Percentiles rank a stretch among this genome's conserved stretches.
phyloP scores from a whole-genome alignment of 2,113 vertebrate species.

The Cyprinodon brontotheroides region DNA sequence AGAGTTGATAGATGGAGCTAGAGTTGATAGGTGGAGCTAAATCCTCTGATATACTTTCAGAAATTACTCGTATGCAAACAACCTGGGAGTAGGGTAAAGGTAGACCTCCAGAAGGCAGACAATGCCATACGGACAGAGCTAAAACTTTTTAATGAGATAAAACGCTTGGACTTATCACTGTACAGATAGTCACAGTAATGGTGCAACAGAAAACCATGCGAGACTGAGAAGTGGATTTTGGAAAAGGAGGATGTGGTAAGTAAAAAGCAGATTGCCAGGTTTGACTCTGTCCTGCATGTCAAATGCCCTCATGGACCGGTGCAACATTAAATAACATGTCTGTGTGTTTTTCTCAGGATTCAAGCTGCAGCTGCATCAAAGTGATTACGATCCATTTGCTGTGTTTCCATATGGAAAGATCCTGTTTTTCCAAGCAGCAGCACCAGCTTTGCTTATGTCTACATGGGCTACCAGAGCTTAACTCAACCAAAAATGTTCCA shows the following conservation, averaged over 20 bases:
- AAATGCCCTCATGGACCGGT: not conserved
- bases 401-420: conserved; percentile 48
- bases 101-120: too few relatives aligned
- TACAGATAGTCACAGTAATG: not conserved
- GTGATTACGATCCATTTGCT: conserved; percentile 39
- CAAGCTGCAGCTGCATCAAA: conserved; percentile 41
- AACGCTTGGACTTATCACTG: not conserved
- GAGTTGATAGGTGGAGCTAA: not conserved
- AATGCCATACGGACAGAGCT: too few relatives aligned
- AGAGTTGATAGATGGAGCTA: not conserved
- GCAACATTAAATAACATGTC: conserved; percentile 20
- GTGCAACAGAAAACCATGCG: not conserved
- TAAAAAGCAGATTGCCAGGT: not conserved
- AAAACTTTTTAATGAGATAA: too few relatives aligned
- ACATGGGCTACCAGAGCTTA: conserved; percentile 1
- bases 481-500: conserved; percentile 28
- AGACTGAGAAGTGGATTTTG: not conserved
- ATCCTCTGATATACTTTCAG: too few relatives aligned
- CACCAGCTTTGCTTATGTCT: conserved; percentile 2
- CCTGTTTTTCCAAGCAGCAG: conserved; percentile 10
- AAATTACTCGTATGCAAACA: too few relatives aligned
- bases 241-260: not conserved
- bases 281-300: not conserved
- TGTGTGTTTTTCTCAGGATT: conserved; percentile 21
- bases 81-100: too few relatives aligned